These are phyloP conservation scores for Mastomys coucha DNA, from an alignment of 2,113 vertebrate species.

Conservation along the genomic window DNA sequence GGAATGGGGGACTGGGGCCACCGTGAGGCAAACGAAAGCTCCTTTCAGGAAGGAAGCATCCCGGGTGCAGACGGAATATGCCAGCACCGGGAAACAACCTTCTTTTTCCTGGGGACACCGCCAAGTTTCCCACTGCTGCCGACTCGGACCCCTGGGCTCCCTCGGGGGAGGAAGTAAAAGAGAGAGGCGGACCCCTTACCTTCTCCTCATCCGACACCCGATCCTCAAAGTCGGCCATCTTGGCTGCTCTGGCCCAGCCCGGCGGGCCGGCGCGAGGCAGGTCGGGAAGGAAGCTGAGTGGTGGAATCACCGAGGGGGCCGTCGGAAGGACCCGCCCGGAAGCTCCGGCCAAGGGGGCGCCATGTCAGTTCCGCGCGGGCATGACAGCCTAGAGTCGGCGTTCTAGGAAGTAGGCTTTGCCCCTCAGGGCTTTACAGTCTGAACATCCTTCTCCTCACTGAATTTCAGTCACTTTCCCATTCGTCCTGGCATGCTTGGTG, in stretches of 20 bases:
- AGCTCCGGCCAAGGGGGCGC: neutral
- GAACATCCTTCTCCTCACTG: neutral
- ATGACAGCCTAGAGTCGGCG: fast-evolving
- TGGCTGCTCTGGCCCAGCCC: constrained; percentile 88
- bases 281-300: constrained; percentile 78
- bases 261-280: constrained; percentile 77
- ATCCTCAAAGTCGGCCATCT: constrained; percentile 96
- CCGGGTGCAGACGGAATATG: neutral
- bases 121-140: neutral
- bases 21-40: constrained; percentile 58
- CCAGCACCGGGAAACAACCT: neutral
- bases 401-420: neutral
- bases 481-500: neutral
- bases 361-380: constrained; percentile 70
- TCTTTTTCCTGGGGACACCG: neutral
- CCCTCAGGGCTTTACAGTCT: neutral
- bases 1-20: constrained; percentile 68
- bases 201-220: constrained; percentile 94
- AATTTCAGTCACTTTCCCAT: neutral
- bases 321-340: constrained; percentile 60
- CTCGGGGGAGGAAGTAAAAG: neutral
- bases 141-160: neutral
- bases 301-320: neutral
- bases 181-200: constrained; percentile 86
- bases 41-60: constrained; percentile 50